Evolutionary conservation across 2,797 vertebrate species (phyloP), one percentile per base, ranked within the genome.

Genomic region (Acipenser oxyrinchus): DNA sequence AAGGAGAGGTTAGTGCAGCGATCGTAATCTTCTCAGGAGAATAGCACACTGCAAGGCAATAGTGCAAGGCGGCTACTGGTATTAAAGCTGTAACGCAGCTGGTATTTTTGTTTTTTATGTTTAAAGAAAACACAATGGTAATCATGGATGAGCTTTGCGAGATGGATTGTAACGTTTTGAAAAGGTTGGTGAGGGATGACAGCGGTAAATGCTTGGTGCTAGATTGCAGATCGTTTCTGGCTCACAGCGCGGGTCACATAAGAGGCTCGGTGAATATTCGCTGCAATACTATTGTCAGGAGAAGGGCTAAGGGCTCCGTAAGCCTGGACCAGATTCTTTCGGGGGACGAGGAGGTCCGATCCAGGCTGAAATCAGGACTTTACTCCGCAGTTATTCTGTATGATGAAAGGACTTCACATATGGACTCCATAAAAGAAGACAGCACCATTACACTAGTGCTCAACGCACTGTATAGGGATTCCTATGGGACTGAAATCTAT

Each of bases 121-220:
- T 64, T 5, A n/a, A 62, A 62, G 55, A 68, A 49, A 67, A 62
- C 71, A 80, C 73, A 70, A 86, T 88, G 88, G 85, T 89, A 72
- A 84, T 81, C 68, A 84, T 88, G 82, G 87, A 84, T 66, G 89
- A 90, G 75, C 87, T 95, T 69, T 82, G 89, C n/a, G 93, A 95
- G 76, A 92, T 96, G 92, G 94, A 96, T 65, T 90, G 92, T 79
- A 82, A 89, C 75, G 87, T 90, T 77, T 78, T 90, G 74, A 91
- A 91, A 78, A 79, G 88, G 70, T 70, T 87, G 71, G 72, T 88
- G 71, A 88, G 85, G 80, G 86, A 92, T 66, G 88, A 89, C 78
- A 69, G 79, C 49, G 80, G 66, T 61, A 86, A 87, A 77, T 89
- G 84, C 66, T 83, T 92, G 73, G 64, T 91, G 71, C 77, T 92